Evolutionary conservation across 2,113 vertebrate genomes (phyloP).

Genomic region (Brevimyrus niger): DNA sequence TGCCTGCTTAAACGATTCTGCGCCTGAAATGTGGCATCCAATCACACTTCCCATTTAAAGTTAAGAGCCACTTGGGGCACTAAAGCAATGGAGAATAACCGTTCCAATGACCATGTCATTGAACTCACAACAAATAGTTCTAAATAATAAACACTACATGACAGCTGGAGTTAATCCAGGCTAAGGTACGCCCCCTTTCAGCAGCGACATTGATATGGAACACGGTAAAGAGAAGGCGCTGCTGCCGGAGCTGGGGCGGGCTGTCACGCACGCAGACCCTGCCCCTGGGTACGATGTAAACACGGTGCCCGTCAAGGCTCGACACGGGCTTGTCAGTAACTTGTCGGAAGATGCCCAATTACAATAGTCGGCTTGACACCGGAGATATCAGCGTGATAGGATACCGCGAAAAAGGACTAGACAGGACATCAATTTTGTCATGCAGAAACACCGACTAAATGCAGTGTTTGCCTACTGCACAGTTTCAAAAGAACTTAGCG

Average conservation of each 20-base stretch:
- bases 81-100: neutral
- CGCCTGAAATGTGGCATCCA: neutral
- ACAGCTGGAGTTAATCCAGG: neutral
- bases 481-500: neutral
- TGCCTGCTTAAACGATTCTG: neutral
- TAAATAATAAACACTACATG: neutral
- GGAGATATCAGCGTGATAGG: neutral
- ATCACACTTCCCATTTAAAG: neutral
- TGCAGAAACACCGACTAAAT: neutral
- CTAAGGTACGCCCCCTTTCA: neutral
- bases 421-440: neutral
- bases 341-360: slow-evolving; percentile 8
- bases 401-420: neutral
- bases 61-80: neutral
- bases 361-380: neutral
- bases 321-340: neutral
- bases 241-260: neutral
- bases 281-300: neutral
- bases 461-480: neutral
- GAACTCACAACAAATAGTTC: neutral
- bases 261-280: neutral
- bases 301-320: neutral
- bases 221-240: neutral
- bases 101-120: neutral
- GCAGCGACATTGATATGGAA: neutral